These are phyloP conservation scores for Catostylus mosaicus DNA, from an alignment of 30 jellyfish, hydroid and myxozoan species.

Conservation along the genomic window DNA sequence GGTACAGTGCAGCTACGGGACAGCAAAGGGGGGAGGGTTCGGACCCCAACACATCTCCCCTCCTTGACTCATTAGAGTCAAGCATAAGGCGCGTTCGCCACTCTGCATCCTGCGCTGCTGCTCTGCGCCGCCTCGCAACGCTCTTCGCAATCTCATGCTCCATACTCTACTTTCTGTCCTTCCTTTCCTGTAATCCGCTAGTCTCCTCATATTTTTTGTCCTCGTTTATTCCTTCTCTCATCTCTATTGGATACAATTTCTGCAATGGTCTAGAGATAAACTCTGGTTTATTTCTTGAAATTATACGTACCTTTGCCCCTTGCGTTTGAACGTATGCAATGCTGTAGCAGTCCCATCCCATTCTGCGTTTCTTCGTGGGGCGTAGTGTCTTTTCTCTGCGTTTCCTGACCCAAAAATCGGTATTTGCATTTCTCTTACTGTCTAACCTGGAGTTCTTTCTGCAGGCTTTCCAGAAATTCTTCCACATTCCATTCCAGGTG, in stretches of 20 bases:
- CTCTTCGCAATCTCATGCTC: not conserved
- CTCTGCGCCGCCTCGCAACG: conserved; percentile 2
- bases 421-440: not conserved
- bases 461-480: too few relatives aligned
- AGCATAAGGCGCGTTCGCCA: conserved; percentile 33
- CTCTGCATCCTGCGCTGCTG: conserved; percentile 29
- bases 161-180: conserved; percentile 4
- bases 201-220: not conserved
- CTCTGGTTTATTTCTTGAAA: not conserved
- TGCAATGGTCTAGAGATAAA: conserved; percentile 20
- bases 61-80: conserved; percentile 54
- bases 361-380: not conserved
- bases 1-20: too few relatives aligned
- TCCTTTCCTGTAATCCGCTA: not conserved
- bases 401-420: conserved; percentile 28
- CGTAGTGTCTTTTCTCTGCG: not conserved
- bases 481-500: too few relatives aligned
- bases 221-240: not conserved
- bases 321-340: conserved; percentile 10
- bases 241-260: conserved; percentile 39
- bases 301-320: conserved; percentile 27
- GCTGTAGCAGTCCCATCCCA: too few relatives aligned
- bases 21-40: too few relatives aligned
- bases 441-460: not conserved
- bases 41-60: conserved; percentile 52